These are phyloP conservation scores for Rhegmatorhina hoffmannsi DNA, from an alignment of 2,113 vertebrate genomes.

Conservation along the genomic window DNA sequence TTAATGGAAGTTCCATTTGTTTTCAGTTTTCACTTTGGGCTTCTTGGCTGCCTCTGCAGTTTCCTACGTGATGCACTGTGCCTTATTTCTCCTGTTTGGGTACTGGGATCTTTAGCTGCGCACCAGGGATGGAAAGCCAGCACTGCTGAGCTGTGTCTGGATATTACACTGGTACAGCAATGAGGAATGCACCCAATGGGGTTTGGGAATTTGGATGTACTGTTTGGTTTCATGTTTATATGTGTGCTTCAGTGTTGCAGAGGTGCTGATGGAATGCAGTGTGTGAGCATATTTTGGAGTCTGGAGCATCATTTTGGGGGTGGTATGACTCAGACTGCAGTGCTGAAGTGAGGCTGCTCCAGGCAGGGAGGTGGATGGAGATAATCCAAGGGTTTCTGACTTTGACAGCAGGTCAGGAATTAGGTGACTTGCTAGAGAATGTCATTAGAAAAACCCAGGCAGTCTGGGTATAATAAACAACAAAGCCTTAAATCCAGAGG, in stretches of 20 bases:
- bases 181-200: rapidly evolving
- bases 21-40: neutral
- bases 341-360: neutral
- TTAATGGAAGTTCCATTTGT: neutral
- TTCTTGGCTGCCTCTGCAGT: neutral
- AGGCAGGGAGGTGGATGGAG: neutral
- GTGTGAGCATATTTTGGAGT: rapidly evolving
- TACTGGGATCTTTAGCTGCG: rapidly evolving
- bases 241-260: rapidly evolving
- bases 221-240: rapidly evolving
- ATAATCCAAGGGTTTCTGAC: neutral
- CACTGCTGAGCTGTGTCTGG: rapidly evolving
- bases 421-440: neutral
- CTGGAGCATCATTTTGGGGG: neutral
- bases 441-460: constrained; percentile 43
- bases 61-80: rapidly evolving
- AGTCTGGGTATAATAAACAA: constrained; percentile 50
- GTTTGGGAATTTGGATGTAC: rapidly evolving
- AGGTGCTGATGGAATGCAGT: rapidly evolving
- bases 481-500: constrained; percentile 44
- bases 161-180: rapidly evolving
- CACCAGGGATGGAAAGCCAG: rapidly evolving
- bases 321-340: neutral
- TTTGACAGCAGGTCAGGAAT: constrained; percentile 45
- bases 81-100: neutral